phyloP scores from a whole-genome alignment of 2,888 invertebrate genomes.

The Dinocampus coccinellae region DNA sequence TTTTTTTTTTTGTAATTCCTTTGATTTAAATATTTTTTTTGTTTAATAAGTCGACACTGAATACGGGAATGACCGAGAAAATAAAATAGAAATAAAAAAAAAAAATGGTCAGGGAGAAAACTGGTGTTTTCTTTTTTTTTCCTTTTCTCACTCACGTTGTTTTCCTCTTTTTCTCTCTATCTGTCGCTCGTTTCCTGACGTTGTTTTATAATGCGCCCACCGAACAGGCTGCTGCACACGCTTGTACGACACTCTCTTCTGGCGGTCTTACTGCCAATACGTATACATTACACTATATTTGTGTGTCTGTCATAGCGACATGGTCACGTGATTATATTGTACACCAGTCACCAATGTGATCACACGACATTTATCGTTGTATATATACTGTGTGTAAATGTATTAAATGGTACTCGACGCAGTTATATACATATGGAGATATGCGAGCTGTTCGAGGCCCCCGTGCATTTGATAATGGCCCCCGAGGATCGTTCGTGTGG shows the following conservation, averaged over 20 bases:
- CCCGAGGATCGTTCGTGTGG: not conserved
- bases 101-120: not conserved
- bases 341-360: not conserved
- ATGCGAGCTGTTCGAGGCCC: not conserved
- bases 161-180: not conserved
- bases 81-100: not conserved
- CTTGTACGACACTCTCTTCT: slow-evolving; percentile 4
- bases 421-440: not conserved
- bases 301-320: slow-evolving; percentile 10
- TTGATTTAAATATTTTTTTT: not conserved
- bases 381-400: not conserved
- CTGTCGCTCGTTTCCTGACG: not conserved
- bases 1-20: no score
- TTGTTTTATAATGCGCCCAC: slow-evolving; percentile 32
- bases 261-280: slow-evolving; percentile 35
- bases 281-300: not conserved
- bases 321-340: slow-evolving; percentile 47
- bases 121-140: not conserved
- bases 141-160: not conserved
- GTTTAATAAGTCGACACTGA: not conserved
- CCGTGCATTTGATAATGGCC: not conserved
- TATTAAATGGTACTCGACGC: not conserved
- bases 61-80: not conserved
- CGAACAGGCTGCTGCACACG: slow-evolving; percentile 30
- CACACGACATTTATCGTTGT: not conserved